Evolutionary conservation across 2,797 vertebrate genomes (phyloP).

Genomic region (Mionectes olivaceus): DNA sequence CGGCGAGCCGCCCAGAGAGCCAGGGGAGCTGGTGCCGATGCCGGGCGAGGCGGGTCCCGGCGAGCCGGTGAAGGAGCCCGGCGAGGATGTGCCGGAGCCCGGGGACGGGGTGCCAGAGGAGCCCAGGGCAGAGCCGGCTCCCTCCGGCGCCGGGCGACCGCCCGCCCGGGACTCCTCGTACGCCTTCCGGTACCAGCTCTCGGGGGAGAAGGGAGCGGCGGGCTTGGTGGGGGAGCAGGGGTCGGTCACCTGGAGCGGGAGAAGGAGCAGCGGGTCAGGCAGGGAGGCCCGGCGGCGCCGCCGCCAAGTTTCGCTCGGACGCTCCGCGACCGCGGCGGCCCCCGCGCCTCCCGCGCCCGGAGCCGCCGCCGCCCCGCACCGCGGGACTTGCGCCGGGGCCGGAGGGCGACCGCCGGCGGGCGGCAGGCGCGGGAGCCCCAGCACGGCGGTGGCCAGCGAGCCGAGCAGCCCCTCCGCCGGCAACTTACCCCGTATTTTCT

Average conservation of each 20-base stretch:
- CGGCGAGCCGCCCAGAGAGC: conserved; percentile 89
- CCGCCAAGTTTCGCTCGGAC: conserved; percentile 22
- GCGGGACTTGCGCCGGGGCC: neutral
- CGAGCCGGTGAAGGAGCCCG: conserved; percentile 91
- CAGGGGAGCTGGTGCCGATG: conserved; percentile 91
- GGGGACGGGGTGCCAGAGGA: conserved; percentile 85
- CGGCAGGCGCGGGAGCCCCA: neutral
- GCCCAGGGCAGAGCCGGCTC: conserved; percentile 85
- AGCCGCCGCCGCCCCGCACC: neutral
- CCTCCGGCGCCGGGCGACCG: conserved; percentile 87
- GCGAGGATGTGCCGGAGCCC: conserved; percentile 91
- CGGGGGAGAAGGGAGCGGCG: conserved; percentile 88
- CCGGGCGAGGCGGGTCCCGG: conserved; percentile 92
- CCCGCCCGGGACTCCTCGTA: conserved; percentile 90
- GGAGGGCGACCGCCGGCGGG: too few species aligned
- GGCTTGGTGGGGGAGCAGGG: conserved; percentile 91
- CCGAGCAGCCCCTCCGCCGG: neutral
- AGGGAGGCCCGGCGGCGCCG: neutral
- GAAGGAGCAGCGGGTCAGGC: conserved; percentile 34
- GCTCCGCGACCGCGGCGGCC: neutral
- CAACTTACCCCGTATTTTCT: conserved; percentile 94
- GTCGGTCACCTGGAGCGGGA: conserved; percentile 85
- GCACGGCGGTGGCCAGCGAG: neutral
- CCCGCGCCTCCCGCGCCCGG: neutral
- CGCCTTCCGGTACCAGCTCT: conserved; percentile 94